phyloP scores from a whole-genome alignment of 30 jellyfish, hydroid and myxozoan genomes.

The Aurelia aurita complex sp. Pacific region DNA sequence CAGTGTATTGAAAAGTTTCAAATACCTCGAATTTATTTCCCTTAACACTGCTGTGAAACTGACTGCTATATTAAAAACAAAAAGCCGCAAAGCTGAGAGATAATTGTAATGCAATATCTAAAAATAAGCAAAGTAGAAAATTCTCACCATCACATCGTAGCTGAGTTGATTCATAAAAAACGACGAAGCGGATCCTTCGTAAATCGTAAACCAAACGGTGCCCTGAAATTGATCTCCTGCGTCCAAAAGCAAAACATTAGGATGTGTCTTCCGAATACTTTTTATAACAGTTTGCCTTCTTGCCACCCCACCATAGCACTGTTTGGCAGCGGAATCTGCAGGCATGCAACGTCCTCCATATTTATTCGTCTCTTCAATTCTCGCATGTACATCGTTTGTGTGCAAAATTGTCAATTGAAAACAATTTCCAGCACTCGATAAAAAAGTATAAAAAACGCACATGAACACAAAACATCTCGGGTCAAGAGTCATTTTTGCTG shows the following conservation, averaged over 20 bases:
- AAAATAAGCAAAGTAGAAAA: background rate
- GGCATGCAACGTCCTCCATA: slow-evolving; percentile 84
- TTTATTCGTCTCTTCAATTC: slow-evolving; percentile 73
- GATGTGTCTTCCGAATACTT: slow-evolving; percentile 50
- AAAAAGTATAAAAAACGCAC: background rate
- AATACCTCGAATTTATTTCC: too few relatives aligned
- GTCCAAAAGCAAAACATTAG: slow-evolving; percentile 75
- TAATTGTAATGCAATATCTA: background rate
- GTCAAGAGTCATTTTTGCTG: background rate
- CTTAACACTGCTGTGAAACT: slow-evolving; percentile 56
- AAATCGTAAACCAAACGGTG: slow-evolving; percentile 86
- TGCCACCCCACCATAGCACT: slow-evolving; percentile 96
- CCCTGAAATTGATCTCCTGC: slow-evolving; percentile 99
- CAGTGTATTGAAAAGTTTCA: too few relatives aligned
- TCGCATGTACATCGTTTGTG: slow-evolving; percentile 94
- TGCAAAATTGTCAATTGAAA: slow-evolving; percentile 84
- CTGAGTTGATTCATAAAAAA: slow-evolving; percentile 74
- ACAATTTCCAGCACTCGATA: slow-evolving; percentile 11
- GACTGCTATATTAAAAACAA: slow-evolving; percentile 94
- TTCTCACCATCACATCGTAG: slow-evolving; percentile 93
- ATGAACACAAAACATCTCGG: background rate
- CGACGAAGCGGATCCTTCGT: slow-evolving; percentile 84
- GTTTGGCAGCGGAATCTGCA: slow-evolving; percentile 28
- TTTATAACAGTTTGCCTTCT: slow-evolving; percentile 77
- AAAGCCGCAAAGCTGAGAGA: slow-evolving; percentile 70